Conservation (phyloP, 2,797 vertebrate species). For the Pseudochaenichthys georgianus region DNA sequence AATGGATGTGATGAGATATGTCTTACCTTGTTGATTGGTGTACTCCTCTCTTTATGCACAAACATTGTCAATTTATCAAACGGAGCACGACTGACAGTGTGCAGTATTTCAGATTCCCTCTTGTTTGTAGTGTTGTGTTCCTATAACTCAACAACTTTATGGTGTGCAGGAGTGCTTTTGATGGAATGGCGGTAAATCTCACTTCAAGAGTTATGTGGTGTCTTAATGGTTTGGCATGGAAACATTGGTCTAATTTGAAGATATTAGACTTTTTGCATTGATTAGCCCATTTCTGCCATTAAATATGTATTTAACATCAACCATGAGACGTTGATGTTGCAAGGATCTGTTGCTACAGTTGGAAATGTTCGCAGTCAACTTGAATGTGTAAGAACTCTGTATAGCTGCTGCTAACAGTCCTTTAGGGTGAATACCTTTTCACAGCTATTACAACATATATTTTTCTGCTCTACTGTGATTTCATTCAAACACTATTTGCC, state of each 20-base stretch:
- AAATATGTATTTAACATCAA: slow-evolving; percentile 1
- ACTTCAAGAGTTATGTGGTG: background rate
- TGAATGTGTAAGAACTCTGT: slow-evolving; percentile 5
- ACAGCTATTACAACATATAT: slow-evolving; percentile 35
- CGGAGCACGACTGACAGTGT: background rate
- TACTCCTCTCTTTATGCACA: background rate
- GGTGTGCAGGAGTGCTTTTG: background rate
- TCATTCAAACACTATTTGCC: slow-evolving; percentile 59
- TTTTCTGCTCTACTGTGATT: slow-evolving; percentile 37
- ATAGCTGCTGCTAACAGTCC: slow-evolving; percentile 25
- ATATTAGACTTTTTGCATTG: slow-evolving; percentile 5
- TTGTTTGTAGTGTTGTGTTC: no score
- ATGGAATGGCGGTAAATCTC: background rate
- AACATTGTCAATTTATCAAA: background rate
- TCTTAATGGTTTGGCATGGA: slow-evolving; percentile 13
- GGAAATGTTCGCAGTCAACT: background rate
- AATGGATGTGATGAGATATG: background rate
- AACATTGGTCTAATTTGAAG: slow-evolving; percentile 5
- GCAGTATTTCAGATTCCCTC: no score
- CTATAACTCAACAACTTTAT: no score
- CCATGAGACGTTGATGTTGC: slow-evolving; percentile 2
- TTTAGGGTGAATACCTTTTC: slow-evolving; percentile 29
- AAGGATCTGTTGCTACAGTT: background rate
- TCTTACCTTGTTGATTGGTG: background rate
- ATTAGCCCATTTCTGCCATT: background rate